Percentiles rank a stretch among this genome's conserved stretches.
These are phyloP conservation scores for Drosophila mayri DNA, from an alignment of 1,140 invertebrate species.

Conservation along the genomic window DNA sequence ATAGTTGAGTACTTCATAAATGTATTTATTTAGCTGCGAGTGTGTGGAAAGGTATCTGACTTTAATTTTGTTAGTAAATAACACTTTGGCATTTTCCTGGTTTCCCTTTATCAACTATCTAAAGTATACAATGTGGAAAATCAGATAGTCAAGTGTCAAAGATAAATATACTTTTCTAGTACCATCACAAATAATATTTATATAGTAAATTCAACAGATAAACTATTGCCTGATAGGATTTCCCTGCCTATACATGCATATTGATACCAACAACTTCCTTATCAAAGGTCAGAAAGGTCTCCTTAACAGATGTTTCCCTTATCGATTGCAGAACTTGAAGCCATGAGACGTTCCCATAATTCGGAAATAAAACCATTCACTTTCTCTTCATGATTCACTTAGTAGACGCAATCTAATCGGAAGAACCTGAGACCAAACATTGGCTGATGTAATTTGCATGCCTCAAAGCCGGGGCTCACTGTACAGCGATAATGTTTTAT, in stretches of 20 bases:
- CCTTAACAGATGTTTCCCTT: neutral
- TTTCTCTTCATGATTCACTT: slow-evolving; percentile 17
- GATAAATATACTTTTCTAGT: too few species aligned
- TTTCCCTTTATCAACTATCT: neutral
- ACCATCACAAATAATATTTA: neutral
- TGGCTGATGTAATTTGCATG: slow-evolving; percentile 51
- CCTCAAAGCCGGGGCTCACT: slow-evolving; percentile 7
- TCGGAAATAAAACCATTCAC: slow-evolving; percentile 4
- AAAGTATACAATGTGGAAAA: neutral
- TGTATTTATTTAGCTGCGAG: neutral
- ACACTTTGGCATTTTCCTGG: neutral
- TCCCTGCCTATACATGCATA: too few species aligned
- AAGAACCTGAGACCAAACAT: slow-evolving; percentile 11
- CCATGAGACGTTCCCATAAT: too few species aligned
- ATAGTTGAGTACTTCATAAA: neutral
- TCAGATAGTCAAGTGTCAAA: neutral
- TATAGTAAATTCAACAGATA: neutral
- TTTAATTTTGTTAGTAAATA: neutral
- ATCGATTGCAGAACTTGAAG: slow-evolving; percentile 6
- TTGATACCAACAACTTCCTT: neutral
- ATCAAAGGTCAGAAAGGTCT: neutral
- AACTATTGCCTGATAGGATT: too few species aligned
- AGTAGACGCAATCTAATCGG: slow-evolving; percentile 25
- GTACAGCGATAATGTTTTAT: slow-evolving; percentile 20
- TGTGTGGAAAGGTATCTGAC: neutral